These are phyloP conservation scores for Zoanthus sociatus DNA, from an alignment of 92 coral and sea anemone species.

Conservation along the genomic window DNA sequence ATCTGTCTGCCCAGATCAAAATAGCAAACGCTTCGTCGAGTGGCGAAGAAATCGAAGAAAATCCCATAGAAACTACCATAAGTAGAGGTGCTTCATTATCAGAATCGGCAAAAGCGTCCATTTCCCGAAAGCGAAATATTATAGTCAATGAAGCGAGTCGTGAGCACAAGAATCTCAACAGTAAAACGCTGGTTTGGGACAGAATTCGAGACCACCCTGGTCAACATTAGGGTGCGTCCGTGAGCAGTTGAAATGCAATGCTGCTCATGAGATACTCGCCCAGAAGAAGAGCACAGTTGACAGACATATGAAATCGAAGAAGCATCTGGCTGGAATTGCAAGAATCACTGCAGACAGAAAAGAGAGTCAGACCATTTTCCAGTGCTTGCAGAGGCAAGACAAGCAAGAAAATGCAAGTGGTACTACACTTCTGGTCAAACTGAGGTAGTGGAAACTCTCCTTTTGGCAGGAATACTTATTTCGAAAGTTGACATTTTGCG, in stretches of 20 bases:
- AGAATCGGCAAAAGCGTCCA: constrained; percentile 56
- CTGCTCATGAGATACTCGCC: constrained; percentile 53
- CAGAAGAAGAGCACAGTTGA: constrained; percentile 52
- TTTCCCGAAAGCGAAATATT: constrained; percentile 60
- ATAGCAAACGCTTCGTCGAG: constrained; percentile 63
- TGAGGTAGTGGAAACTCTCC: constrained; percentile 51
- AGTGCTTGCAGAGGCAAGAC: constrained; percentile 62
- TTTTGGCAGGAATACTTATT: too few species aligned
- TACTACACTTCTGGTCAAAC: constrained; percentile 41
- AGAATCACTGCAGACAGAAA: constrained; percentile 53
- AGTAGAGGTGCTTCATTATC: constrained; percentile 55
- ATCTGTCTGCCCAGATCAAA: constrained; percentile 50
- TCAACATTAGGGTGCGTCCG: constrained; percentile 59
- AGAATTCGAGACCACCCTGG: constrained; percentile 58
- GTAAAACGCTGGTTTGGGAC: constrained; percentile 60
- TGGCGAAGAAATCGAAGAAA: constrained; percentile 47
- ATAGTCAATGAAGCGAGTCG: constrained; percentile 58
- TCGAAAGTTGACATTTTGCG: constrained; percentile 26
- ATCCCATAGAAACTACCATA: constrained; percentile 57
- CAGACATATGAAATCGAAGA: constrained; percentile 59
- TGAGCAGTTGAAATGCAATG: constrained; percentile 63
- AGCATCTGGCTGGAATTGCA: constrained; percentile 58
- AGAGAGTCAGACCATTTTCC: constrained; percentile 64
- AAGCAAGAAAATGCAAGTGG: constrained; percentile 59
- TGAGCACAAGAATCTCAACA: constrained; percentile 48